Conservation (phyloP, 2,888 invertebrate genomes). For the Orchestes rusci region DNA sequence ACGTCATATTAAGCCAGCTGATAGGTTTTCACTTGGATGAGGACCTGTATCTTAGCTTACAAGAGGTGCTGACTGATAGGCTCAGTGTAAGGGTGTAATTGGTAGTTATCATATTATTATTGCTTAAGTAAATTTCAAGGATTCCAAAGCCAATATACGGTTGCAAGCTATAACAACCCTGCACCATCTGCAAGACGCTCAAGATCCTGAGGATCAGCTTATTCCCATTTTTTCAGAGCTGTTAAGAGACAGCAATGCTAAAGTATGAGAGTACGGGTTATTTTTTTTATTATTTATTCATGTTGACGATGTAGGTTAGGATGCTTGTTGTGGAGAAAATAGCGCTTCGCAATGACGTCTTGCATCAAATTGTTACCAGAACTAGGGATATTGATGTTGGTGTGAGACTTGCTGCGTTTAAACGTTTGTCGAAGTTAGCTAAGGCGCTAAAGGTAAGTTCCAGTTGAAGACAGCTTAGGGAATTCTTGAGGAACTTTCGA, state of each 20-base stretch:
- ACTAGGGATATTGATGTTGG: slow-evolving; percentile 74
- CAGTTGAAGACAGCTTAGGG: no score
- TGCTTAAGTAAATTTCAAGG: slow-evolving; percentile 43
- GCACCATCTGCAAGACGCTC: slow-evolving; percentile 73
- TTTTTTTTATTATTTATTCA: no score
- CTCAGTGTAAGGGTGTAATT: slow-evolving; percentile 43
- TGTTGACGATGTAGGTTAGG: slow-evolving; percentile 34
- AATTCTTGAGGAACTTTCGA: no score
- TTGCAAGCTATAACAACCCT: slow-evolving; percentile 73
- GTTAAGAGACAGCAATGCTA: slow-evolving; percentile 64
- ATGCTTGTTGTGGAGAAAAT: slow-evolving; percentile 65
- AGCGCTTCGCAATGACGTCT: slow-evolving; percentile 63
- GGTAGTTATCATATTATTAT: background rate
- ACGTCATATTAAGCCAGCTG: slow-evolving; percentile 64
- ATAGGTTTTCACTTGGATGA: slow-evolving; percentile 67
- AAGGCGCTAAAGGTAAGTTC: no score
- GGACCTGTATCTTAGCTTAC: slow-evolving; percentile 64
- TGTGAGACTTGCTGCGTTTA: no score
- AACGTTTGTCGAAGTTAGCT: no score
- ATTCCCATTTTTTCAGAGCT: slow-evolving; percentile 65
- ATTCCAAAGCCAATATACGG: slow-evolving; percentile 67
- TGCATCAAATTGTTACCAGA: slow-evolving; percentile 63
- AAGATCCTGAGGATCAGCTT: slow-evolving; percentile 66
- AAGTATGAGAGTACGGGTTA: no score
- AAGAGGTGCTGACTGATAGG: slow-evolving; percentile 60